Percentiles rank a stretch among this genome's conserved stretches.
Conservation (phyloP, 2,888 invertebrate species). For the Trichacis sp. region DNA sequence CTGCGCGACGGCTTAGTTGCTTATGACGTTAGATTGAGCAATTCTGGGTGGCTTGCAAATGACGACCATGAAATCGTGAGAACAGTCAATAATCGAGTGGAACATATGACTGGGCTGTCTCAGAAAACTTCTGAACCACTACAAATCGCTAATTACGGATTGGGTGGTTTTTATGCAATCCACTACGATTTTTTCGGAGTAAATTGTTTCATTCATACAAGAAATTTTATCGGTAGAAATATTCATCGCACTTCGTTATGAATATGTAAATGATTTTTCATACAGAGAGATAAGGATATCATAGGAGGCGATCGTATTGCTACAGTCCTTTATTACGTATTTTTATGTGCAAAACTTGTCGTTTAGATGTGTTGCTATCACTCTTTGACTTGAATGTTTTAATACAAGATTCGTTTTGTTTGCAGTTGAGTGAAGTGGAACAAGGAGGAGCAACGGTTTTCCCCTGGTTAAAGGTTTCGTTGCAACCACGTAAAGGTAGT, state of each 20-base stretch:
- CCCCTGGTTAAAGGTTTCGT: conserved; percentile 84
- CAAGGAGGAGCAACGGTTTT: conserved; percentile 99
- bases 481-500: conserved; percentile 91
- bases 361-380: too few relatives aligned
- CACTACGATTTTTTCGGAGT: conserved; percentile 94
- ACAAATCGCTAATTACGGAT: conserved; percentile 98
- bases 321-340: conserved; percentile 76
- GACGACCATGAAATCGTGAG: conserved; percentile 82
- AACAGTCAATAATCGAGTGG: conserved; percentile 82
- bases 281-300: too few relatives aligned
- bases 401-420: conserved; percentile 16
- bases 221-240: too few relatives aligned
- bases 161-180: conserved; percentile 94
- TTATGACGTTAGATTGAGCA: conserved; percentile 75
- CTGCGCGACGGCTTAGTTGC: background rate
- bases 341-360: too few relatives aligned
- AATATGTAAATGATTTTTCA: conserved; percentile 88
- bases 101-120: conserved; percentile 87
- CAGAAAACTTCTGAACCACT: conserved; percentile 93
- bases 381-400: background rate
- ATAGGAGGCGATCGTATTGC: conserved; percentile 98
- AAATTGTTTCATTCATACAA: too few relatives aligned
- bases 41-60: conserved; percentile 95
- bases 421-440: conserved; percentile 94
- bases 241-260: conserved; percentile 84